phyloP scores from a whole-genome alignment of 2,797 vertebrate species.

The Vipera latastei region DNA sequence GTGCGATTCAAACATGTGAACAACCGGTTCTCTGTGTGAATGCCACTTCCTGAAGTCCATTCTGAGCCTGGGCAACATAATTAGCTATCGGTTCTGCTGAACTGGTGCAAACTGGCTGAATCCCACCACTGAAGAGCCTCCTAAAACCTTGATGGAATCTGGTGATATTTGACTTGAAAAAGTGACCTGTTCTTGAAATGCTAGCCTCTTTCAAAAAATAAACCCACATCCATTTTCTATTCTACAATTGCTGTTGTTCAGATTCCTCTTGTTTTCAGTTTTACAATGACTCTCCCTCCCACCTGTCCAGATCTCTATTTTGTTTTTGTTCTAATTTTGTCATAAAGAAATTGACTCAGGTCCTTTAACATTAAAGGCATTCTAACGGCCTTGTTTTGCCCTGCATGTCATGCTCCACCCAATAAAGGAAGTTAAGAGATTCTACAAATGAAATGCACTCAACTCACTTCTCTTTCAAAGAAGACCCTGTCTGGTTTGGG shows the following conservation, averaged over 20 bases:
- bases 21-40: too few species aligned
- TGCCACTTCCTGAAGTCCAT: too few species aligned
- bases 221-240: not conserved
- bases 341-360: not conserved
- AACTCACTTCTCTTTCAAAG: not conserved
- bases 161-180: not conserved
- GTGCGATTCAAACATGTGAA: too few species aligned
- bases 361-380: not conserved
- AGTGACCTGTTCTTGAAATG: not conserved
- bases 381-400: not conserved
- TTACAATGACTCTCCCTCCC: not conserved
- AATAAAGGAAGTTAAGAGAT: not conserved
- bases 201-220: not conserved
- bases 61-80: too few species aligned
- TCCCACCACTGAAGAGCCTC: not conserved
- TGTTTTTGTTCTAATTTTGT: not conserved
- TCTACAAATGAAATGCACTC: not conserved
- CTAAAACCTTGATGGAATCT: not conserved
- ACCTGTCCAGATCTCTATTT: not conserved
- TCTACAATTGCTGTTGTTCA: not conserved
- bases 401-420: not conserved
- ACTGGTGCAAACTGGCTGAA: too few species aligned
- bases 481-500: not conserved
- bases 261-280: not conserved
- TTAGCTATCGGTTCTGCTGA: too few species aligned